These are phyloP conservation scores for Polypedilum pembai DNA, from an alignment of 1,140 invertebrate genomes.

Conservation along the genomic window DNA sequence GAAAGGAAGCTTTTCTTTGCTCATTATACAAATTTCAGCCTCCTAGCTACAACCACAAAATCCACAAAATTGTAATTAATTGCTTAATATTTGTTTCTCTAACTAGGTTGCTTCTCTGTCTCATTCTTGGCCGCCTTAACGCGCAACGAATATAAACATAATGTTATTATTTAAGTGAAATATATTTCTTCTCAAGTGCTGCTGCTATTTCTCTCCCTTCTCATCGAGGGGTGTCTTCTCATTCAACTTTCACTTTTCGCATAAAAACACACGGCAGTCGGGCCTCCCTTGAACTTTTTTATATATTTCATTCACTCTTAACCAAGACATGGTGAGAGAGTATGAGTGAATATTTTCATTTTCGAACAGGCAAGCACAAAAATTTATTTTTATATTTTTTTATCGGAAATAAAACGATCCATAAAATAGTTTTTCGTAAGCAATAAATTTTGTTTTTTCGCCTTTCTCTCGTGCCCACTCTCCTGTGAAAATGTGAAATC, in stretches of 20 bases:
- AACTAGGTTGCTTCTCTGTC: no score
- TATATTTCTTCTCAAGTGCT: not conserved
- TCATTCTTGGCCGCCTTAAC: no score
- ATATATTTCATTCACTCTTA: no score
- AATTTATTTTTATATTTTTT: conserved; percentile 12
- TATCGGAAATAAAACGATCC: conserved; percentile 17
- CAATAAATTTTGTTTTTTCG: conserved; percentile 8
- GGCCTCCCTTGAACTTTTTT: no score
- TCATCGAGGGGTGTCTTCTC: not conserved
- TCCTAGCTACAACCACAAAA: not conserved
- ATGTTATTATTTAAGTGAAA: no score
- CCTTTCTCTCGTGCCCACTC: not conserved
- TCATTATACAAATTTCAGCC: conserved; percentile 17
- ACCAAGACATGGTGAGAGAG: no score
- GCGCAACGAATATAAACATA: no score
- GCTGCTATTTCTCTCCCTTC: not conserved
- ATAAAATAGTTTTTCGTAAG: conserved; percentile 14
- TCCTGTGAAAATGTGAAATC: not conserved
- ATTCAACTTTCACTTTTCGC: conserved; percentile 17
- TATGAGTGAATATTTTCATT: no score
- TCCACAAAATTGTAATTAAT: conserved; percentile 18
- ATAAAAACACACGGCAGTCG: no score
- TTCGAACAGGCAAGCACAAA: not conserved
- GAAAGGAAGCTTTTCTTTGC: not conserved
- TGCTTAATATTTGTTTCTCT: conserved; percentile 3